Conservation (phyloP, 2,888 invertebrate species). For the Limenitis camilla region DNA sequence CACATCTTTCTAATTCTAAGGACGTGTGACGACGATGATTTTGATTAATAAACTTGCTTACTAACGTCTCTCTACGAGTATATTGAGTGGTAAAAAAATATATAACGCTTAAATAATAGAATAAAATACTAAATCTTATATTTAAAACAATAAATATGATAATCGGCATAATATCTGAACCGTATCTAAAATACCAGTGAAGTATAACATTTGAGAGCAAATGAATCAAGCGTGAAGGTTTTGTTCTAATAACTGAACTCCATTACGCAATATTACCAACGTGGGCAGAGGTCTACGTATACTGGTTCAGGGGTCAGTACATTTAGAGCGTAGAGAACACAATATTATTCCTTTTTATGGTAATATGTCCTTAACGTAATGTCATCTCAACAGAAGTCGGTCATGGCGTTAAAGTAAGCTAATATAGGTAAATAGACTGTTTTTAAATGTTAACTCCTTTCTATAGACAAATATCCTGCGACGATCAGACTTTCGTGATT, state of each 20-base stretch:
- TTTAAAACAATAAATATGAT: not conserved
- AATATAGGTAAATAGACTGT: too few species aligned
- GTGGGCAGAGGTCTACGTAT: not conserved
- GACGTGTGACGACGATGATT: too few species aligned
- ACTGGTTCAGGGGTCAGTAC: constrained; percentile 1
- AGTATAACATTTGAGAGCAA: constrained; percentile 10
- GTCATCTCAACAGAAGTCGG: not conserved
- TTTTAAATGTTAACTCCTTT: too few species aligned
- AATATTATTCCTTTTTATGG: not conserved
- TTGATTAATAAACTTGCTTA: too few species aligned
- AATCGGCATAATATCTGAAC: not conserved
- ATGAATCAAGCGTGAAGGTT: constrained; percentile 19
- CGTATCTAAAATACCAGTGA: constrained; percentile 10
- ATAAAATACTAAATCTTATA: not conserved
- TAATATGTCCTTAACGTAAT: not conserved
- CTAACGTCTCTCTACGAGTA: too few species aligned
- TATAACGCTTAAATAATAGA: not conserved
- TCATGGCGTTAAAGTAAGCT: too few species aligned
- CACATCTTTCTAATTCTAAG: too few species aligned
- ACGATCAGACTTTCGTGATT: too few species aligned
- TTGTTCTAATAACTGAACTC: constrained; percentile 4
- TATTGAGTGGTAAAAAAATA: too few species aligned
- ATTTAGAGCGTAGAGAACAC: not conserved
- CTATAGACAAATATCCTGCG: too few species aligned
- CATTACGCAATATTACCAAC: constrained; percentile 5